These are phyloP conservation scores for Atrichornis clamosus DNA, from an alignment of 2,113 vertebrate species.

Conservation along the genomic window DNA sequence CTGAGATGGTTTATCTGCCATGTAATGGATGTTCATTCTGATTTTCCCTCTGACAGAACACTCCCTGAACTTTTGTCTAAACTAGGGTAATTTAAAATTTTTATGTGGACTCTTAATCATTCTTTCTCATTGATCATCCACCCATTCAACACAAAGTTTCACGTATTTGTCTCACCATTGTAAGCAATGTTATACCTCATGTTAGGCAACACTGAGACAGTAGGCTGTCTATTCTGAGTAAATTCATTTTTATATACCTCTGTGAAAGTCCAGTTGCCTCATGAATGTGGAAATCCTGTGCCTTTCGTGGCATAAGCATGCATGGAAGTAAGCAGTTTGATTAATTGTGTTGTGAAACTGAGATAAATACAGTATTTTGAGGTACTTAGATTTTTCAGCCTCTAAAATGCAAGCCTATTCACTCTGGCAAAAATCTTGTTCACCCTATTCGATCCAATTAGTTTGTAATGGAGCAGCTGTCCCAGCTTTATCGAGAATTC, in stretches of 20 bases:
- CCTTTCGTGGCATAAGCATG: not conserved
- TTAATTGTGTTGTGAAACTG: not conserved
- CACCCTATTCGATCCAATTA: not conserved
- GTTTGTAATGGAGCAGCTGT: not conserved
- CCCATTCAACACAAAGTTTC: not conserved
- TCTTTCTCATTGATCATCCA: not conserved
- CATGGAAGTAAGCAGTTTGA: not conserved
- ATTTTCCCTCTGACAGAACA: not conserved
- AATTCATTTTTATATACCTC: not conserved
- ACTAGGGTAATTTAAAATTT: not conserved
- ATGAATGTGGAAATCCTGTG: not conserved
- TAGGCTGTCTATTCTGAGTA: not conserved
- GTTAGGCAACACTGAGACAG: not conserved
- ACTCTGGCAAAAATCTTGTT: not conserved
- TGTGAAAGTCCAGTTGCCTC: not conserved
- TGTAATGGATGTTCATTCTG: not conserved
- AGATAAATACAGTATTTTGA: not conserved
- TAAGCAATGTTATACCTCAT: not conserved
- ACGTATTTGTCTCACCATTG: not conserved
- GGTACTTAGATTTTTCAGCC: not conserved
- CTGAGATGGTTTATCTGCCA: not conserved
- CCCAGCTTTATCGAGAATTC: not conserved
- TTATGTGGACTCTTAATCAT: not conserved
- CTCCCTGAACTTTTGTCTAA: not conserved
- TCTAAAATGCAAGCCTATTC: not conserved